phyloP scores from a whole-genome alignment of 2,113 vertebrate genomes.

The Xenotilapia longispinis region DNA sequence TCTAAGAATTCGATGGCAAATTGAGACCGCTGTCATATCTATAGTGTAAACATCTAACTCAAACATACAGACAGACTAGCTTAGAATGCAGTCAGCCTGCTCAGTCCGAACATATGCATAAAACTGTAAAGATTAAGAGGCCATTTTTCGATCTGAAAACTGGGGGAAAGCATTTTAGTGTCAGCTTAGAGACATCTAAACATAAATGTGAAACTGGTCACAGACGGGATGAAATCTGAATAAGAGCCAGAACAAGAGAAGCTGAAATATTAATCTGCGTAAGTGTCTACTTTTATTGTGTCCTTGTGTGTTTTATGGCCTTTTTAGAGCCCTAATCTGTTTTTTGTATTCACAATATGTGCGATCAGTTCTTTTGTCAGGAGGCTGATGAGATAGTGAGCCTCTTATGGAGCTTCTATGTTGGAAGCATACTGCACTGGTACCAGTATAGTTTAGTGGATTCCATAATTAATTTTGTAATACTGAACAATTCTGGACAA shows the following conservation, averaged over 20 bases:
- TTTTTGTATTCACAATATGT: rapidly evolving
- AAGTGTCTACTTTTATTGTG: not conserved
- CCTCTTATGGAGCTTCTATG: not conserved
- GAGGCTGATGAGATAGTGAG: not conserved
- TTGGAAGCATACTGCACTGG: not conserved
- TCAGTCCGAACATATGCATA: rapidly evolving
- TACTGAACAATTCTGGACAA: not conserved
- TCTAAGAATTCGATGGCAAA: not conserved
- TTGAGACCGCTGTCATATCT: not conserved
- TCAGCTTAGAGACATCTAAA: not conserved
- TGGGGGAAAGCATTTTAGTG: not conserved
- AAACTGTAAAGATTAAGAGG: not conserved
- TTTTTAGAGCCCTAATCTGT: not conserved
- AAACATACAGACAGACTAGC: not conserved
- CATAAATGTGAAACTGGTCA: not conserved
- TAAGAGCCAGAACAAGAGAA: not conserved
- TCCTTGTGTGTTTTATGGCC: not conserved
- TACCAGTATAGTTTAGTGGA: not conserved
- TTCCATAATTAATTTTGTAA: not conserved
- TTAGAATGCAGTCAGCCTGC: not conserved
- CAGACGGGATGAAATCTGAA: not conserved
- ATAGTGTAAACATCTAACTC: not conserved
- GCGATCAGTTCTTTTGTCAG: not conserved
- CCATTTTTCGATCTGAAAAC: rapidly evolving
- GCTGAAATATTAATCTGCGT: not conserved